phyloP scores from a whole-genome alignment of 2,888 invertebrate species.

The Hybos culiciformis region DNA sequence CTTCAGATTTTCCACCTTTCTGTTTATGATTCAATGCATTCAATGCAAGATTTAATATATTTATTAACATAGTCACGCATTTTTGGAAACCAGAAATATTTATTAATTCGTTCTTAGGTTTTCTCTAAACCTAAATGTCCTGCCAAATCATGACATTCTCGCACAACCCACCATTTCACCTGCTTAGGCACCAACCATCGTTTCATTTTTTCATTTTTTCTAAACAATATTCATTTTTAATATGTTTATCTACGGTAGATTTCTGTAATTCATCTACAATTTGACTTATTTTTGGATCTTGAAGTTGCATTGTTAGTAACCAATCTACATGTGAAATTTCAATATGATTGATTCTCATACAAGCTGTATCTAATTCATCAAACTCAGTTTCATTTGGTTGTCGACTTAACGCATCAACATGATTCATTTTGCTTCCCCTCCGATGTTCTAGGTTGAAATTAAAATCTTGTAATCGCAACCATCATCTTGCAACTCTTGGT shows the following conservation, averaged over 20 bases:
- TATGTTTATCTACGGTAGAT: not conserved
- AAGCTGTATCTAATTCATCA: too few species aligned
- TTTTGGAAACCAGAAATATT: slow-evolving; percentile 29
- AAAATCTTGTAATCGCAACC: slow-evolving; percentile 4
- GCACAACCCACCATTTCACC: slow-evolving; percentile 7
- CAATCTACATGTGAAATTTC: not conserved
- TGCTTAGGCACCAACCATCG: slow-evolving; percentile 12
- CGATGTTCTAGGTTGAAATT: slow-evolving; percentile 1
- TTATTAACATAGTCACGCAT: slow-evolving; percentile 25
- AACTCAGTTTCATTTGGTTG: too few species aligned
- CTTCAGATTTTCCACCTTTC: slow-evolving; percentile 20
- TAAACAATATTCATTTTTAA: slow-evolving; percentile 11
- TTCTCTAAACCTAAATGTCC: slow-evolving; percentile 14
- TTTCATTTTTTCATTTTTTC: slow-evolving; percentile 6
- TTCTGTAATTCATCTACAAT: not conserved
- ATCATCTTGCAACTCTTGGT: slow-evolving; percentile 6
- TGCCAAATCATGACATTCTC: slow-evolving; percentile 11
- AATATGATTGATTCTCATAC: not conserved
- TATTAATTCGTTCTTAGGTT: slow-evolving; percentile 17
- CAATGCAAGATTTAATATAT: slow-evolving; percentile 20
- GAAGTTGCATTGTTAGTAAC: not conserved
- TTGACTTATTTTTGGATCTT: not conserved
- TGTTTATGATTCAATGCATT: too few species aligned
- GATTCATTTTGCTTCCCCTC: not conserved
- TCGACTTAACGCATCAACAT: not conserved